Conservation (phyloP, 2,888 invertebrate genomes). For the Mesorhabditis sp. region DNA sequence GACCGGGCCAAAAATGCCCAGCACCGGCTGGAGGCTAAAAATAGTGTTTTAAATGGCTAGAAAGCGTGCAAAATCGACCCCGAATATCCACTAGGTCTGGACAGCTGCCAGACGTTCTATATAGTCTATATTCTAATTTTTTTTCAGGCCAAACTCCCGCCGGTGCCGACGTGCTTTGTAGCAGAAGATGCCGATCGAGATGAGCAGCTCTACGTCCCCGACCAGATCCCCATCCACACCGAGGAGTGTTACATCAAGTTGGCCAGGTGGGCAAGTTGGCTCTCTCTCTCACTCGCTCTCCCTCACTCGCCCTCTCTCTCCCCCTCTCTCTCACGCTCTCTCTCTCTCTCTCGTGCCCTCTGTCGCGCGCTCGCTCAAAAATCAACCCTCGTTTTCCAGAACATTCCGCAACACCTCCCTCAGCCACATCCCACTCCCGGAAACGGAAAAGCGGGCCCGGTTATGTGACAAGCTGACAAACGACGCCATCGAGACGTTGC, state of each 20-base stretch:
- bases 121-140: too few relatives aligned
- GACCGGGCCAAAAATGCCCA: too few relatives aligned
- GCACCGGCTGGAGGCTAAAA: too few relatives aligned
- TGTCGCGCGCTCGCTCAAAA: too few relatives aligned
- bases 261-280: conserved; percentile 16
- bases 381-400: not conserved
- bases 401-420: not conserved
- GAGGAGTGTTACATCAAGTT: conserved; percentile 42
- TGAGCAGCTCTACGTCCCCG: conserved; percentile 50
- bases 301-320: too few relatives aligned
- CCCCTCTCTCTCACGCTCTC: too few relatives aligned
- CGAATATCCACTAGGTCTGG: too few relatives aligned
- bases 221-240: conserved; percentile 31
- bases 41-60: too few relatives aligned
- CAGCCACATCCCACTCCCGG: conserved; percentile 19
- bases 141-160: conserved; percentile 41
- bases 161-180: conserved; percentile 28
- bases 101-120: too few relatives aligned
- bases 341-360: too few relatives aligned
- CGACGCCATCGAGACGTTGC: conserved; percentile 65
- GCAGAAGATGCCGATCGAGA: conserved; percentile 53
- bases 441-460: conserved; percentile 15
- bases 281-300: not conserved
- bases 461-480: conserved; percentile 46
- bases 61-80: too few relatives aligned